Conservation (phyloP, 2,888 invertebrate genomes). For the Mesorhabditis sp. region DNA sequence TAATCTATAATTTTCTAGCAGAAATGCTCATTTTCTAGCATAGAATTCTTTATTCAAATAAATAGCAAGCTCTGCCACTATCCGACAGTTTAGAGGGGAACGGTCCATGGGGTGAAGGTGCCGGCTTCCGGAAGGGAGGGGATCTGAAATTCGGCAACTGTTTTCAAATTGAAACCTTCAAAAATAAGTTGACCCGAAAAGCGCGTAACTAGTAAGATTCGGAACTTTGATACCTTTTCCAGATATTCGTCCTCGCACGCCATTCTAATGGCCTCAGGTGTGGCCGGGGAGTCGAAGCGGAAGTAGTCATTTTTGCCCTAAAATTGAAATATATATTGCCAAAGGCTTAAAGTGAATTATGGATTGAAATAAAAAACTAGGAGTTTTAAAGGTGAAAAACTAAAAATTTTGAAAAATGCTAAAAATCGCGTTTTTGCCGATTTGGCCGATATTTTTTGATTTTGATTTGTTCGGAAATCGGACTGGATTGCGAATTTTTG, state of each 20-base stretch:
- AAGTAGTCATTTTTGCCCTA: slow-evolving; percentile 35
- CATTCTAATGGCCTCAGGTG: slow-evolving; percentile 81
- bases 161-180: not conserved
- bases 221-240: slow-evolving; percentile 22
- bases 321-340: not conserved
- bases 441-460: no score
- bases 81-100: slow-evolving; percentile 18
- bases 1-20: no score
- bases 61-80: no score
- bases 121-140: slow-evolving; percentile 27
- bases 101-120: slow-evolving; percentile 31
- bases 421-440: no score
- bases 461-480: no score
- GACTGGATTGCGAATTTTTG: no score
- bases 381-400: no score
- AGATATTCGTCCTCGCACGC: slow-evolving; percentile 74
- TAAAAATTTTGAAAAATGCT: no score
- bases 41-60: no score
- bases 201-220: not conserved
- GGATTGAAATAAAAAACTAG: no score
- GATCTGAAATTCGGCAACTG: slow-evolving; percentile 11
- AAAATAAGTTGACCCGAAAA: not conserved
- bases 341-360: no score
- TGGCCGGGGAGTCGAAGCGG: slow-evolving; percentile 74
- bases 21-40: no score